These are phyloP conservation scores for Falco columbarius DNA, from an alignment of 2,797 vertebrate species.

Conservation along the genomic window DNA sequence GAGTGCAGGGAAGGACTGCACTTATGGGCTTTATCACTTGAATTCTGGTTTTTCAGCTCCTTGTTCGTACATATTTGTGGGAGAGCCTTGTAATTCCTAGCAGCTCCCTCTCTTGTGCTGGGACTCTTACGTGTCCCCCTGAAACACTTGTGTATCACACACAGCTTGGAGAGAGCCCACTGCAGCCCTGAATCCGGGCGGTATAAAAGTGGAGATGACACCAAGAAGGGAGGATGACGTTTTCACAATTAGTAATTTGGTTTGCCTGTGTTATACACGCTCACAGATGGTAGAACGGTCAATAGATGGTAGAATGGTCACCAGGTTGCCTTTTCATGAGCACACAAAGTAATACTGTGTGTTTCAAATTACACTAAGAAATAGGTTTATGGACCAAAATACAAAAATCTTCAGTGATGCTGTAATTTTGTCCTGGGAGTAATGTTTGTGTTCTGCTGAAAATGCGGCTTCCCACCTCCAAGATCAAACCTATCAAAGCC, in stretches of 20 bases:
- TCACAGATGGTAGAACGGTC: not conserved
- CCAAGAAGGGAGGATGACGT: not conserved
- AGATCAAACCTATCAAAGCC: not conserved
- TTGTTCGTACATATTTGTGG: not conserved
- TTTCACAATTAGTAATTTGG: not conserved
- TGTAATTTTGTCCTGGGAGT: not conserved
- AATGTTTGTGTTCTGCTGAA: not conserved
- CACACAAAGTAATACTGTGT: not conserved
- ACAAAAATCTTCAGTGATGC: not conserved
- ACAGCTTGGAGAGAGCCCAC: not conserved
- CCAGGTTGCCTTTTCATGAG: not conserved
- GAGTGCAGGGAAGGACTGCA: not conserved
- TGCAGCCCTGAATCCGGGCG: not conserved
- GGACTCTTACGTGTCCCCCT: not conserved
- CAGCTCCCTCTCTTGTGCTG: not conserved
- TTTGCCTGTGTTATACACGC: rapidly evolving
- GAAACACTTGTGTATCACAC: rapidly evolving
- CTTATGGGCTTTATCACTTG: not conserved
- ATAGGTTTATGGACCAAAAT: not conserved
- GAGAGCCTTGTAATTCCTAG: not conserved
- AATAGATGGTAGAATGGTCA: not conserved
- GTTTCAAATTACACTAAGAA: not conserved
- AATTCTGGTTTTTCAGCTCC: not conserved
- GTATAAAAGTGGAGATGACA: not conserved
- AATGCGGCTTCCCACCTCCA: not conserved